Conservation (phyloP, 2,113 vertebrate species). For the Strix uralensis region DNA sequence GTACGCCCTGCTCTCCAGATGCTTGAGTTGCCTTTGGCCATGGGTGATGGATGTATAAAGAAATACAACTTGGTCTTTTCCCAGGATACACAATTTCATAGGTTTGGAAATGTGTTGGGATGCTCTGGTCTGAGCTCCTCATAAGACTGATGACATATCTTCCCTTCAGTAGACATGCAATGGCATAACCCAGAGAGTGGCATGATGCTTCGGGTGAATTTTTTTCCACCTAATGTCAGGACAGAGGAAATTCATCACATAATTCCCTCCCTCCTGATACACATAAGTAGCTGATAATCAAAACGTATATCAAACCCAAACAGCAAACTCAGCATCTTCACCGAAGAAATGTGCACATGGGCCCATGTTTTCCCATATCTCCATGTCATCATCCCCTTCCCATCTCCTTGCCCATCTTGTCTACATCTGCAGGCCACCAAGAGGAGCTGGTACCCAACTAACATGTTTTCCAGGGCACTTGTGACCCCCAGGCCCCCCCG, state of each 20-base stretch:
- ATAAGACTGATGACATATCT: neutral
- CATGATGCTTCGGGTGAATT: neutral
- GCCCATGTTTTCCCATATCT: accelerated
- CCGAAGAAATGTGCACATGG: neutral
- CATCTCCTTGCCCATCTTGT: neutral
- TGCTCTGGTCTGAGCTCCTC: neutral
- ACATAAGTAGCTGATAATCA: neutral
- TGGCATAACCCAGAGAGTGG: neutral
- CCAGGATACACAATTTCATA: accelerated
- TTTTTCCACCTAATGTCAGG: accelerated
- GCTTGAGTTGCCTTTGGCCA: neutral
- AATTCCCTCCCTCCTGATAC: neutral
- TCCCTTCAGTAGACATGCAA: neutral
- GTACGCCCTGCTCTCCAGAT: accelerated
- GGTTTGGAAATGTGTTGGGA: neutral
- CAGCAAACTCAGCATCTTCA: neutral
- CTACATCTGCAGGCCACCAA: neutral
- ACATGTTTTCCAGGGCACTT: accelerated
- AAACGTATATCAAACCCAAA: neutral
- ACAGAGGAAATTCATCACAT: neutral
- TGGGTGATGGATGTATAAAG: neutral
- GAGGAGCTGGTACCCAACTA: neutral
- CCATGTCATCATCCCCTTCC: neutral
- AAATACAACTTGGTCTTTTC: neutral
- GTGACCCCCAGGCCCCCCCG: neutral